Evolutionary conservation across 2,797 vertebrate species (phyloP), one percentile per base, ranked within the genome.

Genomic region (Loriculus beryllinus): DNA sequence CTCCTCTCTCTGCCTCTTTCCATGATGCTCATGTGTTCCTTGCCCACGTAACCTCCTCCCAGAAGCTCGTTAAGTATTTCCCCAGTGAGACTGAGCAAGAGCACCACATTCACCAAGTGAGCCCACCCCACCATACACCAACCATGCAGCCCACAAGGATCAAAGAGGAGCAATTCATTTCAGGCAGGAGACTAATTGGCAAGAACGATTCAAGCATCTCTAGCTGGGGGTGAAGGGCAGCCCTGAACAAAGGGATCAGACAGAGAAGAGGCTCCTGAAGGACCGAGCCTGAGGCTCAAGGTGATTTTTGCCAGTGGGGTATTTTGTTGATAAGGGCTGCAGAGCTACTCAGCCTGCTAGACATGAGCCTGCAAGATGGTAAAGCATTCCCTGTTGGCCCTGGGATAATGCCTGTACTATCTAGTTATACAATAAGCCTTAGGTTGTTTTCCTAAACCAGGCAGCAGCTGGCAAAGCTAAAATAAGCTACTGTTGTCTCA

Each of bases 361-460:
- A 54, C 54, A 12, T n/a, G 39, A 94, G 79, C 62, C 72, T 89
- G 62, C 64, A 92, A 85, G 77, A 81, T 39, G 23, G 76, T 39
- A 70, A 88, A 89, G 48, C 79, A 56, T 39, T 85, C 87, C 70
- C 89, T 76, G 17, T 64, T 80, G 92, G 88, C 77, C 37, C 70
- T 72, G 59, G 25, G 51, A 87, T 91, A 91, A 89, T 80, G 70
- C 62, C 88, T 87, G 52, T 64, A 80, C 43, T 86, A 88, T 76
- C 63, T 83, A 81, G 87, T 82, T 91, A 86, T 81, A 96, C 92
- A 96, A 74, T 65, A 57, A 92, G 67, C 85, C 91, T 93, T 75
- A 57, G 59, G 89, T 96, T 94, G 70, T 93, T 96, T 92, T 90
- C 72, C 70, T 81, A 93, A 83, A 91, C 29, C 45, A 91, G 72